A percentile compares a stretch with the other conserved stretches of the same genome.
These are phyloP conservation scores for Anguilla japonica DNA, from an alignment of 2,113 vertebrate species.

Conservation along the genomic window DNA sequence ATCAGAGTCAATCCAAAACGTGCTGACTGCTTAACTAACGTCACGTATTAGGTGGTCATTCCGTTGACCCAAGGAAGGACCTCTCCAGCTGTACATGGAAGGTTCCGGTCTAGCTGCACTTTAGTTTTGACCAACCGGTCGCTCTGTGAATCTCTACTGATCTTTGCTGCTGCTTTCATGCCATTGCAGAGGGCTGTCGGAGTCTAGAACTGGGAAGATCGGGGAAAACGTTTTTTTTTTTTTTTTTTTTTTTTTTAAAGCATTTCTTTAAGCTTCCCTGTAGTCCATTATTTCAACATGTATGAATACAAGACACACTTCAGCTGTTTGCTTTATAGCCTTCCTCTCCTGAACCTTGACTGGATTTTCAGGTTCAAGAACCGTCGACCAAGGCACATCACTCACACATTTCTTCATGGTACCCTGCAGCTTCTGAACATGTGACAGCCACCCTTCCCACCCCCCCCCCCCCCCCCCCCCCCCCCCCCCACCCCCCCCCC, in stretches of 20 bases:
- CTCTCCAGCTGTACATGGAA: not conserved
- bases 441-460: slow-evolving; percentile 43
- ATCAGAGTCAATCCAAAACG: not conserved
- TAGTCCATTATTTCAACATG: not conserved
- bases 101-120: not conserved
- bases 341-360: not conserved
- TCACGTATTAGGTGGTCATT: not conserved
- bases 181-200: not conserved
- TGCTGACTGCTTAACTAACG: not conserved
- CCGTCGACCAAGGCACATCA: not conserved
- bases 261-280: not conserved
- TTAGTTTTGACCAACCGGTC: not conserved
- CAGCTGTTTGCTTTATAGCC: not conserved
- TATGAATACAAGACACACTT: not conserved
- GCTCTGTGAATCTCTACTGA: not conserved
- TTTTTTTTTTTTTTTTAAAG: too few relatives aligned
- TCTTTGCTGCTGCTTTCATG: not conserved
- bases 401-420: not conserved
- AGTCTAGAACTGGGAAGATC: not conserved
- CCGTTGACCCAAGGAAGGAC: too few relatives aligned
- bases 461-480: not conserved
- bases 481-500: slow-evolving; percentile 49
- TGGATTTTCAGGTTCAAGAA: not conserved
- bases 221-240: not conserved
- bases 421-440: slow-evolving; percentile 31